Evolutionary conservation across 2,113 vertebrate species (phyloP), one percentile per base, ranked within the genome.

Genomic region (Toxotes jaculatrix): DNA sequence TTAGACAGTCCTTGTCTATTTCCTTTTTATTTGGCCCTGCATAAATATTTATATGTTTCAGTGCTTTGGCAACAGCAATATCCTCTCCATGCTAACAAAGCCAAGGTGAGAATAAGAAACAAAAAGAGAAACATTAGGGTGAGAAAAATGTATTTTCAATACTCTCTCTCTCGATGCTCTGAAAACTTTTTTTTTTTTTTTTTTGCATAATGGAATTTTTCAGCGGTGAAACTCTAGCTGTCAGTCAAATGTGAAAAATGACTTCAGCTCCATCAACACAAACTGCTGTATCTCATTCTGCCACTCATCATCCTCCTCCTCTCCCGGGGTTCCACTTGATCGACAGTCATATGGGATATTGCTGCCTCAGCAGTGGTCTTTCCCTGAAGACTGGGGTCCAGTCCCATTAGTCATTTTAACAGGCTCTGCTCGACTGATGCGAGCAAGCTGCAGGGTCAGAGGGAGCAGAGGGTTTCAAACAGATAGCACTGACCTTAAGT

Each of bases 201-300:
- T 27, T 27, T 27, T 27, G 49, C 66, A 74, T 74, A 71, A 86
- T 83, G 68, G 34, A 43, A 68, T 85, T 76, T 72, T 75, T 75
- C 34, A 60, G 60, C 66, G n/a, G 66, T 49, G 70, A 74, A 72
- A 69, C 66, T 85, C 70, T 38, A 79, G 53, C 88, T 92, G 88
- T 85, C 89, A 92, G 17, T 92, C 86, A 91, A 71, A 82, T 53
- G 47, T 72, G 47, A 55, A 31, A 87, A 84, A 91, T 81, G 78
- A 83, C 87, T 86, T 77, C 76, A 38, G 36, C 77, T 84, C 80
- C 71, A 84, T 88, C 76, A 59, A 49, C 79, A 87, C 34, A 74
- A 77, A 63, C 45, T 56, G 71, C 64, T 59, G 76, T 56, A 80
- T 88, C 85, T 90, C 72, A 65, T 57, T 62, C 80, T 89, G 87